Evolutionary conservation across 2,888 invertebrate species (phyloP).

Genomic region (Alentia gelatinosa): DNA sequence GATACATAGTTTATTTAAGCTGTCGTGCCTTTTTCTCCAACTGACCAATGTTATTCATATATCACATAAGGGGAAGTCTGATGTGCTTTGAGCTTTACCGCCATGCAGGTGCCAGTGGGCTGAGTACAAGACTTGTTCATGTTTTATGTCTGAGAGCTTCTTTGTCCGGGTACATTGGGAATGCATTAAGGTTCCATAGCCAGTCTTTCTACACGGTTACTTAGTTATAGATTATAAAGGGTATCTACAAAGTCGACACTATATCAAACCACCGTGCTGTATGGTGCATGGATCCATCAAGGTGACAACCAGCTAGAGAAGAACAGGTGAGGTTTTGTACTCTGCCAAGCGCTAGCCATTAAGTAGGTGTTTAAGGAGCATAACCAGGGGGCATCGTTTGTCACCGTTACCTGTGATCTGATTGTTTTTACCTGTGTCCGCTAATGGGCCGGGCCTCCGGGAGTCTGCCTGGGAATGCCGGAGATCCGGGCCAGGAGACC

Average conservation of each 20-base stretch:
- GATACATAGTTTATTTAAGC: too few species aligned
- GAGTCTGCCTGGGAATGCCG: background rate
- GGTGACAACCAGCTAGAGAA: background rate
- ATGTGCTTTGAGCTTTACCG: too few species aligned
- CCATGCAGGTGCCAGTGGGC: background rate
- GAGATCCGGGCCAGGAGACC: background rate
- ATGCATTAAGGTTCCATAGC: background rate
- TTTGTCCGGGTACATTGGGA: background rate
- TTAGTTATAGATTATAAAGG: background rate
- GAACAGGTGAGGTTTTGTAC: background rate
- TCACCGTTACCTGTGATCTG: constrained; percentile 14
- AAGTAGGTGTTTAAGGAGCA: background rate
- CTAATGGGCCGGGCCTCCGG: background rate
- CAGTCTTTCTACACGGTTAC: background rate
- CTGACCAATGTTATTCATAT: too few species aligned
- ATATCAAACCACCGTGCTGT: background rate
- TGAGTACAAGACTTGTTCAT: background rate
- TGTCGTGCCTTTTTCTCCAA: too few species aligned
- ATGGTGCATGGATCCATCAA: background rate
- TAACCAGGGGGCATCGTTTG: background rate
- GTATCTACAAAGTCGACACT: background rate
- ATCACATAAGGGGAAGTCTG: too few species aligned
- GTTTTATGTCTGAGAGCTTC: background rate
- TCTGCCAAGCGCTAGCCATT: background rate
- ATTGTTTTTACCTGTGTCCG: constrained; percentile 35